Evolutionary conservation across 2,888 invertebrate genomes (phyloP).

Genomic region (Tryphoninae sp.): DNA sequence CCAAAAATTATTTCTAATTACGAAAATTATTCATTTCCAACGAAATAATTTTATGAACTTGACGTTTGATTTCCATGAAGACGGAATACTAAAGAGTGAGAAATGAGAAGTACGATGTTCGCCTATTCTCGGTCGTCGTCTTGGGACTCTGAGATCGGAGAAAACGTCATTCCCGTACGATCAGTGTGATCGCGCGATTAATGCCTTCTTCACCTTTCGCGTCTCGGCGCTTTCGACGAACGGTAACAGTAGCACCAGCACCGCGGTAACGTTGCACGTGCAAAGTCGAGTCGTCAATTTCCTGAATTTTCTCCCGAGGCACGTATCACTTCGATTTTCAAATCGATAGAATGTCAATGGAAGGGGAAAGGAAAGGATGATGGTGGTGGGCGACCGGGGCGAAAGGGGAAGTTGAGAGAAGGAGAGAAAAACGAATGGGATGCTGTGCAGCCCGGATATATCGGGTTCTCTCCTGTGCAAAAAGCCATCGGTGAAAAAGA

Average conservation of each 20-base stretch:
- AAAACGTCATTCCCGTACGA: conserved; percentile 57
- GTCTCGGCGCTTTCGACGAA: neutral
- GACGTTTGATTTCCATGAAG: neutral
- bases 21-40: too few species aligned
- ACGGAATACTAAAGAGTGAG: neutral
- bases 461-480: conserved; percentile 38
- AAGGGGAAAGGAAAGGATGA: conserved; percentile 8
- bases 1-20: too few species aligned
- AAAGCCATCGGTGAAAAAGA: conserved; percentile 30
- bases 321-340: conserved; percentile 65
- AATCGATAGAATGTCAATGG: conserved; percentile 52
- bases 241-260: neutral
- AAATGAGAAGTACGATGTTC: neutral
- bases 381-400: neutral
- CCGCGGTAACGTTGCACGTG: conserved; percentile 50
- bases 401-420: neutral
- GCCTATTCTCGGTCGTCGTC: neutral
- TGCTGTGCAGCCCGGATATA: conserved; percentile 53
- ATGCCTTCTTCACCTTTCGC: conserved; percentile 41
- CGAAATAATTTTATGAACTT: neutral
- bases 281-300: conserved; percentile 67
- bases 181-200: conserved; percentile 61
- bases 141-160: conserved; percentile 9
- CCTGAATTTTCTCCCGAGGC: conserved; percentile 65
- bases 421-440: conserved; percentile 38